Base-by-base conservation (phyloP, 2,797 vertebrate species). In the Neosalanx taihuensis region DNA sequence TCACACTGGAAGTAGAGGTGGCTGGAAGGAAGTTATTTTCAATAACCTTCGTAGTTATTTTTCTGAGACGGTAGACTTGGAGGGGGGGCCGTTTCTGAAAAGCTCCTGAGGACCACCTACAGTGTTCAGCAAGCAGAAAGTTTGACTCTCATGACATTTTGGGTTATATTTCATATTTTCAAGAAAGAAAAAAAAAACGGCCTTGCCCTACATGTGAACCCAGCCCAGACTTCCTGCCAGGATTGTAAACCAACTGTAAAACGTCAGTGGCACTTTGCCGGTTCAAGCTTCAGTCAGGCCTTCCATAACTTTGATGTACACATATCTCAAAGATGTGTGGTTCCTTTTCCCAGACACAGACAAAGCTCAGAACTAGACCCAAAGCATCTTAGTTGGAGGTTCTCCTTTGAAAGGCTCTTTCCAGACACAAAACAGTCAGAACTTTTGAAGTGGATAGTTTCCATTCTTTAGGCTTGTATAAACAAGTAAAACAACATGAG, bases 81-180 rank as follows among this genome's bases (percentile, higher is more conserved):
- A 60, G 53, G 53, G 46, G 64, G 15, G 26, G 64, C 13, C 1
- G 23, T 23, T 73, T 30, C 18, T 64, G 26, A 53, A 67, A 76
- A 64, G 76, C 13, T 73, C 20, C 65, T n/a, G 75, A 66, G 60
- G 84, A 86, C 84, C 84, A 86, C 85, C 81, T 70, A 79, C 66
- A 58, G 41, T n/a, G 12, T 30, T n/a, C 3, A 26, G 57, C 72
- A 9, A 70, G 51, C 18, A 70, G n/a, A 56, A 76, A 69, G 41
- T n/a, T 57, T 15, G 59, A 53, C 57, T 74, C 17, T 72, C 60
- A 67, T 64, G 70, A 63, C 51, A 64, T 74, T 4, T 23, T 30
- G 41, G 51, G 68, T 65, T 76, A 69, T 64, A 61, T 68, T 64
- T 65, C 5, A 63, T 53, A 31, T 77, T 78, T 60, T 65, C 4